Evolutionary conservation across 2,113 vertebrate genomes (phyloP), one percentile per base, ranked within the genome.

Genomic region (Dromaius novaehollandiae): DNA sequence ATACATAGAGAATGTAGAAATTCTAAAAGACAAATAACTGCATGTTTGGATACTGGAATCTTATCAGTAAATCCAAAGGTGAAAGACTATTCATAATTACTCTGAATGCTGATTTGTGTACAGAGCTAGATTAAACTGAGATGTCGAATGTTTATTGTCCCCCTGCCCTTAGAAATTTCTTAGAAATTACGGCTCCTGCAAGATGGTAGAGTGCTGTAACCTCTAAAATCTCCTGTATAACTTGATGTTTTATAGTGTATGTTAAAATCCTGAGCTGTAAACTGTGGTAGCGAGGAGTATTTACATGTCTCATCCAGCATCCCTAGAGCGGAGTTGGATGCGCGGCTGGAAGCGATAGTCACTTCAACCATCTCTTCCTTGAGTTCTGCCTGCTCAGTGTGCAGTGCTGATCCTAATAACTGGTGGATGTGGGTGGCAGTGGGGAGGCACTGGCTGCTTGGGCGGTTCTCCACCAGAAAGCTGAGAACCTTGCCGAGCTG

Each of bases 1-100:
- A 71, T 84, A n/a, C 75, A 77, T 80, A 93, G 71, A 74, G 76
- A 94, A 86, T 22, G n/a, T 19, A 89, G 70, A 82, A 87, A 90
- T 89, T 92, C 60, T 75, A 32, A 78, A 91, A 81, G 90, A 36
- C 25, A 87, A 78, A 50, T 42, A 78, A 74, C 58, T 73, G 11
- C 36, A 38, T 8, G 69, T 58, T 50, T 26, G 51, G 36, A 46
- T 20, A 64, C 12, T 32, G 53, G 55, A 69, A 40, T 64, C 25
- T 30, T 78, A n/a, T 19, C 4, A 73, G 55, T 61, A 44, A 38
- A 82, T 56, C 56, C 26, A 32, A 32, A 74, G 22, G 21, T 51
- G 32, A 68, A 88, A 38, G 26, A 51, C 32, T 74, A 9, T 48
- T 78, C 7, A 8, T 32, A 74, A 20, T 40, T 16, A 16, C 21